phyloP scores from a whole-genome alignment of 2,888 invertebrate species.

The Callyntrura sp. region DNA sequence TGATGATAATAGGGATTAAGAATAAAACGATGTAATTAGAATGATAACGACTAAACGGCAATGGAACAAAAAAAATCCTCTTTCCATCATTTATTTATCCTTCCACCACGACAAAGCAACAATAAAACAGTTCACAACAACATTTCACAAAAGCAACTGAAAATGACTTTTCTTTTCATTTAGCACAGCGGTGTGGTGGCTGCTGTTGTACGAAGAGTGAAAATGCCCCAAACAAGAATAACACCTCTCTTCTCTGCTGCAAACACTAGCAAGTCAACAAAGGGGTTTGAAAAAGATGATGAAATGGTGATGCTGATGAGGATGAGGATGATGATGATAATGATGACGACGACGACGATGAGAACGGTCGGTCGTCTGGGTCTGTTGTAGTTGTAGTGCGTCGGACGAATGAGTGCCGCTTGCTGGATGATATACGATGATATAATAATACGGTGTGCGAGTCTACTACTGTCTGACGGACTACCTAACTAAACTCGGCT shows the following conservation, averaged over 20 bases:
- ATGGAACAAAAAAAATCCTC: not conserved
- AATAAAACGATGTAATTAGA: not conserved
- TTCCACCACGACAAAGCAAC: not conserved
- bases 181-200: not conserved
- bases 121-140: not conserved
- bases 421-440: not conserved
- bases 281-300: not conserved
- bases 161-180: too few relatives aligned
- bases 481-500: too few relatives aligned
- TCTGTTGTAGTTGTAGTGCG: not conserved
- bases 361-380: too few relatives aligned
- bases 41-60: not conserved
- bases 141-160: not conserved
- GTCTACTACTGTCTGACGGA: too few relatives aligned
- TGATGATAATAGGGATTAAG: too few relatives aligned
- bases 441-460: too few relatives aligned
- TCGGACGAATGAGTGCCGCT: not conserved
- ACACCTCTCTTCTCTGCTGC: not conserved
- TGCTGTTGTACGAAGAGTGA: not conserved
- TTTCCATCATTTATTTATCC: not conserved
- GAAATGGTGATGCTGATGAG: too few relatives aligned
- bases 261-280: not conserved
- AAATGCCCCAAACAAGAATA: conserved; percentile 26
- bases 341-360: too few relatives aligned
- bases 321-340: too few relatives aligned